Evolutionary conservation across 2,797 vertebrate genomes (phyloP).

Genomic region (Syngnathus acus): DNA sequence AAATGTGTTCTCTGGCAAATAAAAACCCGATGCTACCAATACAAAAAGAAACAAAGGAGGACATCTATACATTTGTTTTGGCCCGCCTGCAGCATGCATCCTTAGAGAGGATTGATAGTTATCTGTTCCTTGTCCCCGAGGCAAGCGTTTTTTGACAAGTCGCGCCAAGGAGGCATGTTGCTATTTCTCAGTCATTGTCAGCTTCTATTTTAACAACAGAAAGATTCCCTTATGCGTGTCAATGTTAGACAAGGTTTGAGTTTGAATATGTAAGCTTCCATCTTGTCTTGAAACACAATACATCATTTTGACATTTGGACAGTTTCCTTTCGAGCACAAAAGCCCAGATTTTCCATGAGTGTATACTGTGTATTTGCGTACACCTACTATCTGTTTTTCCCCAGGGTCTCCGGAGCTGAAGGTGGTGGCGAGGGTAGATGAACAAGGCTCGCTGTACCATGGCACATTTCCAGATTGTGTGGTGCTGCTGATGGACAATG

Average conservation of each 20-base stretch:
- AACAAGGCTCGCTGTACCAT: conserved; percentile 98
- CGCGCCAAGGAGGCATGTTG: conserved; percentile 39
- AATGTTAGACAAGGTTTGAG: neutral
- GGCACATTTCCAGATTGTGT: conserved; percentile 90
- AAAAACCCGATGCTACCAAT: neutral
- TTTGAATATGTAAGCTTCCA: conserved; percentile 11
- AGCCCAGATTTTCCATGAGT: neutral
- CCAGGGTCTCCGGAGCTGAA: conserved; percentile 95
- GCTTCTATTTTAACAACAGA: neutral
- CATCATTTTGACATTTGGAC: neutral
- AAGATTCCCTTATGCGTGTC: neutral
- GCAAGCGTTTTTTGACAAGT: conserved; percentile 48
- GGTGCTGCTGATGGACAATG: conserved; percentile 95
- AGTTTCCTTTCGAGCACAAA: neutral
- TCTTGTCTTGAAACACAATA: neutral
- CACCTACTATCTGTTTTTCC: conserved; percentile 95
- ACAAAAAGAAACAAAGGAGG: neutral
- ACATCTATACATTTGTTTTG: conserved; percentile 2
- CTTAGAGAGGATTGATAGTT: conserved; percentile 27
- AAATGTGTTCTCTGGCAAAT: neutral
- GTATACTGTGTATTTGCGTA: neutral
- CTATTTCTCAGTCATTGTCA: conserved; percentile 32
- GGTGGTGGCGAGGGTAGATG: conserved; percentile 92
- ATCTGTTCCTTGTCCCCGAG: conserved; percentile 41
- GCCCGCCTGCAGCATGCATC: conserved; percentile 34